These are phyloP conservation scores for Catagonus wagneri DNA, from an alignment of 2,113 vertebrate genomes.

Conservation along the genomic window DNA sequence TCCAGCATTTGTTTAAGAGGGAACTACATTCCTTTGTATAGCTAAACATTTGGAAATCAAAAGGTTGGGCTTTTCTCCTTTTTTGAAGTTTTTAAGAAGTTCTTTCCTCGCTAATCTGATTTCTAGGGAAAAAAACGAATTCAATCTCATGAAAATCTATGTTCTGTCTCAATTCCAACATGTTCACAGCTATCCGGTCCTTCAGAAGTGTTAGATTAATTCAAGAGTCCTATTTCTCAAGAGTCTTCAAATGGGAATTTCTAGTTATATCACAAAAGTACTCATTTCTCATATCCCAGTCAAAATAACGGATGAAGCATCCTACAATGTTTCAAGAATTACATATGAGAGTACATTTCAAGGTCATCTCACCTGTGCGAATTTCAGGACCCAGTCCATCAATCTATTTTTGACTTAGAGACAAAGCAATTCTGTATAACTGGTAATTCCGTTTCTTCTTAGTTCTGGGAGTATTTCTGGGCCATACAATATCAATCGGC, in stretches of 20 bases:
- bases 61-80: neutral
- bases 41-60: neutral
- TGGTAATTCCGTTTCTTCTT: neutral
- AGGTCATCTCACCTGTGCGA: neutral
- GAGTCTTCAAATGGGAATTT: constrained; percentile 42
- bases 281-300: neutral
- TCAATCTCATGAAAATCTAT: neutral
- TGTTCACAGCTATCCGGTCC: neutral
- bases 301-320: constrained; percentile 29
- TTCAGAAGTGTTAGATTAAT: constrained; percentile 43
- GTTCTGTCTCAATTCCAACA: neutral
- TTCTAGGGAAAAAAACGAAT: neutral
- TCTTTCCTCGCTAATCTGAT: neutral
- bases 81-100: constrained; percentile 5
- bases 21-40: neutral
- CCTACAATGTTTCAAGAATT: neutral
- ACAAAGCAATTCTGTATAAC: neutral
- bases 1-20: neutral
- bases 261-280: constrained; percentile 20
- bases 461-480: neutral
- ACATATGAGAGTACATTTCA: neutral
- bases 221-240: constrained; percentile 21
- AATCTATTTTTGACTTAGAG: constrained; percentile 25
- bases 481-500: too few species aligned
- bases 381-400: neutral